Conservation (phyloP, 2,888 invertebrate species). For the Idaea aversata region DNA sequence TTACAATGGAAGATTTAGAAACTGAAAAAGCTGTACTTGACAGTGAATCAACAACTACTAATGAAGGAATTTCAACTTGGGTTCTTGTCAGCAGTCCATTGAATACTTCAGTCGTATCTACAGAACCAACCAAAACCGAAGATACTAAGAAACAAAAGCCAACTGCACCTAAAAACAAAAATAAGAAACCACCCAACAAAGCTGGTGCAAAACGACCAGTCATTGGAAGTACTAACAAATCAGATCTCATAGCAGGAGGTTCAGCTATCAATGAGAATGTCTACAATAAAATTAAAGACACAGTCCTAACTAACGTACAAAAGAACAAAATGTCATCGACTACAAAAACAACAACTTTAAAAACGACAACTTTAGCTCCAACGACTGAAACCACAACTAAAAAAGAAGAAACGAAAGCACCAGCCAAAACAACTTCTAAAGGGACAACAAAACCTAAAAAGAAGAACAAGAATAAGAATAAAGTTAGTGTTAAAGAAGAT, state of each 20-base stretch:
- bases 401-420: constrained; percentile 49
- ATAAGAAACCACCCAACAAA: constrained; percentile 62
- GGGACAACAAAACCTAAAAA: constrained; percentile 65
- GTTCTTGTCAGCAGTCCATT: constrained; percentile 82
- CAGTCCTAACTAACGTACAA: constrained; percentile 77
- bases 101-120: constrained; percentile 52
- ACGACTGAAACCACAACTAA: constrained; percentile 51
- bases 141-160: constrained; percentile 62
- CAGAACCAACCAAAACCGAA: constrained; percentile 63
- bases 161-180: constrained; percentile 53
- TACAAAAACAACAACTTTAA: constrained; percentile 44
- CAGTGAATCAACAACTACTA: constrained; percentile 75
- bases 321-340: constrained; percentile 67
- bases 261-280: constrained; percentile 75
- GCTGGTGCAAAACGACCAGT: constrained; percentile 57
- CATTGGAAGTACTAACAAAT: constrained; percentile 70
- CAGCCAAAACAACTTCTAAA: constrained; percentile 42
- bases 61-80: constrained; percentile 88
- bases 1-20: constrained; percentile 82
- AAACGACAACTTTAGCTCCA: constrained; percentile 37
- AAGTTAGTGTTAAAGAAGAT: constrained; percentile 47
- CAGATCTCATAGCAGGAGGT: constrained; percentile 70
- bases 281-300: constrained; percentile 82
- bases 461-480: constrained; percentile 64
- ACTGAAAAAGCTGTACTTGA: constrained; percentile 71